Base-by-base conservation (phyloP, 1,140 invertebrate genomes). In the Ladona fulva region DNA sequence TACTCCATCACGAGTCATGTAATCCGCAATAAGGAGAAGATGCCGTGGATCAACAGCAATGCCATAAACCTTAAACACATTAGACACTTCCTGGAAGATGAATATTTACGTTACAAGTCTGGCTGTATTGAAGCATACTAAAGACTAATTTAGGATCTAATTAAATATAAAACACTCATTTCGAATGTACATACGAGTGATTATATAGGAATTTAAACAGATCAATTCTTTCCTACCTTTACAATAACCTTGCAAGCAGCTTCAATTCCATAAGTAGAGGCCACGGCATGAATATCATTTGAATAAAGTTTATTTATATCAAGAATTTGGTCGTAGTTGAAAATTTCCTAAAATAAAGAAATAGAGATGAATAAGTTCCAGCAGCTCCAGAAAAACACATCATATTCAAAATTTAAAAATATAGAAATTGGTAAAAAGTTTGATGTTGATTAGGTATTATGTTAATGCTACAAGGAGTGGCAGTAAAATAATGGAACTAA, bases 1-100 rank as follows among this genome's bases (percentile, higher is more conserved):
- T 12, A 86, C 87, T 0, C 98, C 98, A 83, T 95, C 93, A 81
- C 91, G 97, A 0, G 97, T 99, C 97, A 99, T 99, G 83, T 98
- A 99, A 86, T 99, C 97, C 0, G 97, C 95, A 77, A 99, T 91
- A 0, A 99, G 86, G 0, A 90, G 92, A 78, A 99, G 88, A 90
- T 99, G 98, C 52, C 97, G 88, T 3, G 93, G 91, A 87, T 99
- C 96, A 0, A 99, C 96, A 22, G 91, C 90, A 82, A 99, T 99
- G 25, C 97, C 97, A 83, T 99, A 99, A 5, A 96, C 95, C 82
- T 92, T 93, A 84, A 99, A 99, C 19, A 98, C 96, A 83, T 95
- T 93, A 83, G 92, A 90, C 42, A 98, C 92, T 89, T 98, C 97
- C 89, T 89, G 83, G 25, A 42, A 77, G 25, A 77, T 12, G 14